Base-by-base conservation (phyloP, 2,113 vertebrate genomes). In the Speoplatyrhinus poulsoni region DNA sequence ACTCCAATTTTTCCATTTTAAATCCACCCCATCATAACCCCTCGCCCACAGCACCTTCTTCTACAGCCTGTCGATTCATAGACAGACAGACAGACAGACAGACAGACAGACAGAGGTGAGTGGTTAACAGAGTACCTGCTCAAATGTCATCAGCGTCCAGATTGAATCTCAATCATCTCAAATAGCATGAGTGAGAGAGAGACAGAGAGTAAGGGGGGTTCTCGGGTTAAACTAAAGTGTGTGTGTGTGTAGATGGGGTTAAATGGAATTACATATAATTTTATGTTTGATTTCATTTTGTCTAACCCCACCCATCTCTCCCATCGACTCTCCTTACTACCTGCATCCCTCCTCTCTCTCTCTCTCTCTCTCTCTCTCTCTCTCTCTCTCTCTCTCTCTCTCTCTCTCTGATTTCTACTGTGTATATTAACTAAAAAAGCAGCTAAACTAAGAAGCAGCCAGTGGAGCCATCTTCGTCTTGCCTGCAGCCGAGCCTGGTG, bases 141-240 rank as follows among this genome's bases (percentile, higher is more conserved):
- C 82, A 87, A 82, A 91, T 87, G 86, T 87, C 90, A 89, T 88
- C 85, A 85, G 79, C 85, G 80, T 88, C 78, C 86, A 72, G 54
- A 85, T 79, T 73, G 75, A 88, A 87, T 88, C 87, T 91, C 83
- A 87, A 86, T 89, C 88, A 89, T 83, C 78, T 85, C 65, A 81
- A 84, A 82, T 60, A 67, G 79, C 64, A 81, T 77, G 59, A 65
- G 79, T 71, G 65, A 26, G 63, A 59, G 62, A 60, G 50, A 52
- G 47, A 47, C 57, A 17, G 52, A 60, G 67, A 50, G 54, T 46
- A 66, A 41, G 65, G 70, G 41, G 13, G 47, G 59, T 62, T 68
- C 77, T 68, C 76, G 76, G 65, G 82, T 65, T 76, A 90, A 89
- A 85, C 86, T 89, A 88, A 88, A 90, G 63, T 70, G 50, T 49